Base-by-base conservation (phyloP, 2,113 vertebrate genomes). In the Condylura cristata region DNA sequence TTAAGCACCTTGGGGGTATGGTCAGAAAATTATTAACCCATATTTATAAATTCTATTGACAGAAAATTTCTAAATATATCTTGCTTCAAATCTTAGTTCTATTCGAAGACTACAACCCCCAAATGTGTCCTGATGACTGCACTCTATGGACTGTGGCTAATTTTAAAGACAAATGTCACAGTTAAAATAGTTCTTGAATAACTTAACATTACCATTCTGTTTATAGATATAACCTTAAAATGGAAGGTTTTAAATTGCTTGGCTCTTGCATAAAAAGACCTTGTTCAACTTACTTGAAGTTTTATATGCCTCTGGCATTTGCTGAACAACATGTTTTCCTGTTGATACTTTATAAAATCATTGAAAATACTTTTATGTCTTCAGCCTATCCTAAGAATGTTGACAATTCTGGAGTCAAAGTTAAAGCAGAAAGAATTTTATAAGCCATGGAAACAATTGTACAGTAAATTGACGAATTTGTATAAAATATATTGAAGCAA, bases 121-220 rank as follows among this genome's bases (percentile, higher is more conserved):
- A 39, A 71, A 53, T 44, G 7, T 72, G 60, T 20, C 22, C 56
- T 39, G 37, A 37, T 2, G n/a, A 56, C 51, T 82, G 24, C 34
- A 32, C 30, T 37, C 24, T 56, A 74, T 32, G 37, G 28, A 60
- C 28, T 71, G 3, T 72, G 68, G 20, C 28, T 86, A 81, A 71
- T 85, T 81, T 95, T 74, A 71, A 81, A 91, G 34, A 76, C 14
- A 65, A 79, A 70, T 68, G 44, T 37, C 72, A 79, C 14, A 34
- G 46, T 84, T 87, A 63, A 56, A 79, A 74, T 70, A 39, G 5
- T 39, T 68, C 46, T 90, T 71, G 34, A 82, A 34, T 92, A 81
- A 87, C 86, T 66, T 95, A 37, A 16, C 61, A 79, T 86, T 48
- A 56, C 9, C 39, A 75, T 58, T 46, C 61, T 94, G 34, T 24